A percentile compares a stretch with the other conserved stretches of the same genome.
Conservation (phyloP, 2,888 invertebrate species). For the Sialis lutaria region DNA sequence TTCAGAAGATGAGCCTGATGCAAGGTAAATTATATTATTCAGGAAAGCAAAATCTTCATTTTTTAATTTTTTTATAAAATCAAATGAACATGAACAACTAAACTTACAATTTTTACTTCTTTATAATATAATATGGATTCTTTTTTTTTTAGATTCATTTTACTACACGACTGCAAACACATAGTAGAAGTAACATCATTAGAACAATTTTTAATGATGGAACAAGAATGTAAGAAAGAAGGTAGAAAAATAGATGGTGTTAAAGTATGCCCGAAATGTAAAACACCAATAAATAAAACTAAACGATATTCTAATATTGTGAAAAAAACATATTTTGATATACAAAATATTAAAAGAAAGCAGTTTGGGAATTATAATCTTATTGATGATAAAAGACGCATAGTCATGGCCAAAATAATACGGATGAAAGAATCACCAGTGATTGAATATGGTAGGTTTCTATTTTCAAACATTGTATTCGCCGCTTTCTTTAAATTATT, state of each 20-base stretch:
- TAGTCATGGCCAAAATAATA: slow-evolving; percentile 7
- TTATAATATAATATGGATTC: slow-evolving; percentile 11
- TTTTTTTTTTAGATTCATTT: slow-evolving; percentile 26
- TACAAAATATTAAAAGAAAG: slow-evolving; percentile 26
- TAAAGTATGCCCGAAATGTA: slow-evolving; percentile 38
- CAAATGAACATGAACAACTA: too few species aligned
- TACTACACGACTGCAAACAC: slow-evolving; percentile 34
- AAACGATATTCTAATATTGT: slow-evolving; percentile 36
- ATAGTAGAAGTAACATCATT: slow-evolving; percentile 28
- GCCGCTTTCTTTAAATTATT: background rate
- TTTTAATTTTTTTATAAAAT: slow-evolving; percentile 14
- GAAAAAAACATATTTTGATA: slow-evolving; percentile 23
- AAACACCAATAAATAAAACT: slow-evolving; percentile 35
- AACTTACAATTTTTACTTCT: too few species aligned
- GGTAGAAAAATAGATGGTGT: slow-evolving; percentile 15
- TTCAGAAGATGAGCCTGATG: slow-evolving; percentile 33
- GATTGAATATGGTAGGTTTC: background rate
- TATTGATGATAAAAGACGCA: slow-evolving; percentile 15
- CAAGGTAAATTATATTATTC: slow-evolving; percentile 20
- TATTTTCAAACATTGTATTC: background rate
- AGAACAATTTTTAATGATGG: slow-evolving; percentile 24
- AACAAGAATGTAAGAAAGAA: slow-evolving; percentile 15
- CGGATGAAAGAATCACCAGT: background rate
- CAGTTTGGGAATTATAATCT: slow-evolving; percentile 22
- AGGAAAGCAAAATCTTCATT: too few species aligned